These are phyloP conservation scores for Heliocidaris tuberculata DNA, from an alignment of 35 echinoderm and acorn worm species.

Conservation along the genomic window DNA sequence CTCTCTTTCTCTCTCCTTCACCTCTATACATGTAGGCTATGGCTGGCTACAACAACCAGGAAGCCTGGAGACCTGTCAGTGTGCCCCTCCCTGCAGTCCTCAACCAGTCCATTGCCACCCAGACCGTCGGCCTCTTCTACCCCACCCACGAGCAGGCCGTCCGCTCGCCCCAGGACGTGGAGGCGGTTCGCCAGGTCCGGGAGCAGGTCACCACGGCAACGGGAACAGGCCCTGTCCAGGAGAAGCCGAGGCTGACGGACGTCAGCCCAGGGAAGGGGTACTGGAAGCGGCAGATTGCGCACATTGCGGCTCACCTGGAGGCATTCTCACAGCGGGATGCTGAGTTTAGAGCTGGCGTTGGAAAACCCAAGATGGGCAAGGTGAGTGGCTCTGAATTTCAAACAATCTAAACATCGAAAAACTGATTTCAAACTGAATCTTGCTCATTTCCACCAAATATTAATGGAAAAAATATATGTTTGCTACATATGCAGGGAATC, in stretches of 20 bases:
- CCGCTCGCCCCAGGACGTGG: slow-evolving; percentile 62
- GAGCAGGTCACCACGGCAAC: slow-evolving; percentile 53
- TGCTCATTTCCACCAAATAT: no score
- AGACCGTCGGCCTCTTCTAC: slow-evolving; percentile 96
- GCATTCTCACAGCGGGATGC: slow-evolving; percentile 87
- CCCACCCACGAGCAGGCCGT: slow-evolving; percentile 92
- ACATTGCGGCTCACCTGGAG: slow-evolving; percentile 77
- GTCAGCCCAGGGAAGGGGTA: slow-evolving; percentile 90
- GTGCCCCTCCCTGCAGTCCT: slow-evolving; percentile 88
- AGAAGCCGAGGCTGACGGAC: slow-evolving; percentile 76
- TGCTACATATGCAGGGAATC: no score
- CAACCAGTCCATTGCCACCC: slow-evolving; percentile 87
- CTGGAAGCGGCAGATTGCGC: slow-evolving; percentile 93
- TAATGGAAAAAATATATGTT: no score
- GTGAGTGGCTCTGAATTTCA: slow-evolving; percentile 33
- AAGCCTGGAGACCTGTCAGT: slow-evolving; percentile 72
- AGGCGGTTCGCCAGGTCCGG: slow-evolving; percentile 65
- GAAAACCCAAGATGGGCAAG: slow-evolving; percentile 97
- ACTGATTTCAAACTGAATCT: no score
- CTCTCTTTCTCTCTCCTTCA: neutral
- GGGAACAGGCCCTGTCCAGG: neutral
- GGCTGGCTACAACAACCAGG: slow-evolving; percentile 51
- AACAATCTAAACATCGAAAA: neutral
- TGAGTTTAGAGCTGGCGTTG: slow-evolving; percentile 90
- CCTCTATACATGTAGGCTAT: slow-evolving; percentile 32